Evolutionary conservation across 2,888 invertebrate genomes (phyloP).

Genomic region (Rotaria magnacalcarata): DNA sequence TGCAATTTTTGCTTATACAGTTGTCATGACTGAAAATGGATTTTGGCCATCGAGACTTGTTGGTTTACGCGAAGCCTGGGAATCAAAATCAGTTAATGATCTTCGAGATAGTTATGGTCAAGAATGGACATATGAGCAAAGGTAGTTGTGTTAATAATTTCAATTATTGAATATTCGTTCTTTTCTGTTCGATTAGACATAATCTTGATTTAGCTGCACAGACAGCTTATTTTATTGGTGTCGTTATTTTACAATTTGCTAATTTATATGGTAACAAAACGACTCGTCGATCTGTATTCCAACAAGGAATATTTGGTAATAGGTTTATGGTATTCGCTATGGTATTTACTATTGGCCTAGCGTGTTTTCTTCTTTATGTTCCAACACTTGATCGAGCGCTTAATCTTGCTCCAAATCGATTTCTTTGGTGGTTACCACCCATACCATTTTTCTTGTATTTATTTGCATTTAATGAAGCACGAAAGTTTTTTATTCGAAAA

Average conservation of each 20-base stretch:
- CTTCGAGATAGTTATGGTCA: slow-evolving; percentile 44
- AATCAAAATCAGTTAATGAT: slow-evolving; percentile 34
- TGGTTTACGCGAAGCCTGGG: slow-evolving; percentile 36
- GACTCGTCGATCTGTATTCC: slow-evolving; percentile 39
- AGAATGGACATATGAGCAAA: slow-evolving; percentile 45
- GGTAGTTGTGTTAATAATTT: neutral
- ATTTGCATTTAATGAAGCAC: slow-evolving; percentile 38
- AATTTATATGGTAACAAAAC: slow-evolving; percentile 42
- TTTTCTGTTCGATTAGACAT: neutral
- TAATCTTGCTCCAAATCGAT: slow-evolving; percentile 40
- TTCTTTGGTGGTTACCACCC: slow-evolving; percentile 43
- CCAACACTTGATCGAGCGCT: slow-evolving; percentile 39
- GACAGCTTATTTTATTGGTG: slow-evolving; percentile 41
- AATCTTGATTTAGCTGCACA: slow-evolving; percentile 38
- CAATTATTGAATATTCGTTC: neutral
- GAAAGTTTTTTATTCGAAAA: slow-evolving; percentile 38
- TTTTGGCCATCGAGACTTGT: slow-evolving; percentile 39
- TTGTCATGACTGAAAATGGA: slow-evolving; percentile 41
- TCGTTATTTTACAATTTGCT: slow-evolving; percentile 41
- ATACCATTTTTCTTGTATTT: slow-evolving; percentile 44
- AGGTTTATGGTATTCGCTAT: slow-evolving; percentile 37
- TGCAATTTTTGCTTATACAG: slow-evolving; percentile 41
- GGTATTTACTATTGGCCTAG: slow-evolving; percentile 29
- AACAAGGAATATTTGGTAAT: slow-evolving; percentile 42
- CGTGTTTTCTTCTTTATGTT: slow-evolving; percentile 41